Conservation (phyloP, 2,113 vertebrate species). For the Spilogale gracilis region DNA sequence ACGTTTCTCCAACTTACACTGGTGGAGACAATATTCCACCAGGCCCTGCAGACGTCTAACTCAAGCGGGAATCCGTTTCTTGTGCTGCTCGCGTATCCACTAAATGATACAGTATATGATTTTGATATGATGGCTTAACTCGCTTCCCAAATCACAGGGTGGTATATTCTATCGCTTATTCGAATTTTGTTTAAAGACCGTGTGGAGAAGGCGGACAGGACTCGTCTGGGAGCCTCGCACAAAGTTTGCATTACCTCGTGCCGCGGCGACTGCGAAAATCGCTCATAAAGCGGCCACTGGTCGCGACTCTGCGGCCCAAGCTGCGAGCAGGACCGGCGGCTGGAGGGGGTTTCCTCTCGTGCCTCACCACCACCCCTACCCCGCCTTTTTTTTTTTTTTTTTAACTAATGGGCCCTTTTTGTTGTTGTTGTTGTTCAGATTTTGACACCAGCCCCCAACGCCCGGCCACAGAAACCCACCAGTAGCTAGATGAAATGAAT, state of each 20-base stretch:
- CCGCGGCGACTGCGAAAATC: neutral
- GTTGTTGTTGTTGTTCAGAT: neutral
- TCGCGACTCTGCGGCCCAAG: neutral
- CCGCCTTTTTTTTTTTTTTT: no score
- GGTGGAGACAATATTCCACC: neutral
- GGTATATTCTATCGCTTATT: neutral
- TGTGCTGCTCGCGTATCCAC: neutral
- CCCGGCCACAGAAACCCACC: neutral
- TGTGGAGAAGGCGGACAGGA: no score
- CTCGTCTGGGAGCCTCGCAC: neutral
- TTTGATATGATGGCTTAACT: neutral
- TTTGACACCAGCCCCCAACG: neutral
- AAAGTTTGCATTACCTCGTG: constrained; percentile 45
- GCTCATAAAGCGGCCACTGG: accelerated
- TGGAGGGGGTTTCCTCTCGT: neutral
- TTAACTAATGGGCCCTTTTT: neutral
- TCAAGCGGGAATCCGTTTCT: neutral
- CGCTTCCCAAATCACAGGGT: neutral
- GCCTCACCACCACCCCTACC: neutral
- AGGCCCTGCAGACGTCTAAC: neutral
- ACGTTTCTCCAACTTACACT: neutral
- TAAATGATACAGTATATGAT: neutral
- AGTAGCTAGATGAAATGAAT: constrained; percentile 18
- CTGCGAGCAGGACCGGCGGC: neutral
- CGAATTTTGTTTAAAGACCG: neutral